phyloP scores from a whole-genome alignment of 92 coral and sea anemone species.

The Metridium senile region DNA sequence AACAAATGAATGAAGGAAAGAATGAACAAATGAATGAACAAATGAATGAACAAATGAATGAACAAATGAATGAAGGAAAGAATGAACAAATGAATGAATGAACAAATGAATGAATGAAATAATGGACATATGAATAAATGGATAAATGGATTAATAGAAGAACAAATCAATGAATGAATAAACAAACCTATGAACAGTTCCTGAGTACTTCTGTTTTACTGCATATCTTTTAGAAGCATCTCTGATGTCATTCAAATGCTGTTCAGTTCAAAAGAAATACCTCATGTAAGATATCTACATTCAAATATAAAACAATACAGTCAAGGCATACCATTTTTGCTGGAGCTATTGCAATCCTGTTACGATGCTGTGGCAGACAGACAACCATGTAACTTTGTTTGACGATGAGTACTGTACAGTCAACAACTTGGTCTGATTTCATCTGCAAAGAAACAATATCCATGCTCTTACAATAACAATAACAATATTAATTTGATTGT shows the following conservation, averaged over 20 bases:
- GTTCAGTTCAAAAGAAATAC: no score
- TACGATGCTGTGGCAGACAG: slow-evolving; percentile 60
- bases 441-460: slow-evolving; percentile 59
- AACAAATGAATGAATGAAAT: not conserved
- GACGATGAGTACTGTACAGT: slow-evolving; percentile 72
- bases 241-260: slow-evolving; percentile 90
- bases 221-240: slow-evolving; percentile 86
- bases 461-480: no score
- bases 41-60: not conserved
- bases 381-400: slow-evolving; percentile 70
- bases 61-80: not conserved
- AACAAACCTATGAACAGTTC: slow-evolving; percentile 62
- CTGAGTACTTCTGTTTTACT: slow-evolving; percentile 70
- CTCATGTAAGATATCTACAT: no score
- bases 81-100: not conserved
- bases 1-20: not conserved
- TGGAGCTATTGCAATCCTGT: slow-evolving; percentile 74
- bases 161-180: not conserved
- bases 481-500: no score
- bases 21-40: not conserved
- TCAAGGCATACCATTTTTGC: slow-evolving; percentile 61
- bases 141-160: not conserved
- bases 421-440: slow-evolving; percentile 52
- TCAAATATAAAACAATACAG: no score
- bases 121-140: not conserved